Conservation (phyloP, 2,797 vertebrate genomes). For the Fundulus diaphanus region DNA sequence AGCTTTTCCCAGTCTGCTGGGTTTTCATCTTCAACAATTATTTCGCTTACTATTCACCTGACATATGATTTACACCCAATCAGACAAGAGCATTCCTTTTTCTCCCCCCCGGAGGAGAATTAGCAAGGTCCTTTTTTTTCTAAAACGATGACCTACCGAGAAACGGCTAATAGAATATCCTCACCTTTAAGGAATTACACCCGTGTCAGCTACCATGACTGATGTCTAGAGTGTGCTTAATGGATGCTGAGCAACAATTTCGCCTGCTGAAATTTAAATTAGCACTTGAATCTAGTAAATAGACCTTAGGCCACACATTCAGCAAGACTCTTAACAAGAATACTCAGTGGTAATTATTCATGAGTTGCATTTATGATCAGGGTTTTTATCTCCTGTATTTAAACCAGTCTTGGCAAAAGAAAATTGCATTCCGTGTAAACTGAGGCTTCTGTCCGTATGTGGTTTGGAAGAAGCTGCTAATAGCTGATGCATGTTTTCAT, state of each 20-base stretch:
- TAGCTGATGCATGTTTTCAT: not conserved
- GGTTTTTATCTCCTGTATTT: slow-evolving; percentile 40
- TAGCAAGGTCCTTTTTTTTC: slow-evolving; percentile 4
- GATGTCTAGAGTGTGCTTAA: slow-evolving; percentile 8
- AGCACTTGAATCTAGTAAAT: slow-evolving; percentile 29
- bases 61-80: slow-evolving; percentile 19
- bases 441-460: not conserved
- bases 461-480: not conserved
- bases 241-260: slow-evolving; percentile 22
- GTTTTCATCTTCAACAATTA: slow-evolving; percentile 13
- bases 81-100: not conserved
- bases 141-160: slow-evolving; percentile 9
- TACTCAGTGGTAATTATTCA: slow-evolving; percentile 11
- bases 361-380: slow-evolving; percentile 18
- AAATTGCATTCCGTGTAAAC: slow-evolving; percentile 32
- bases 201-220: slow-evolving; percentile 30
- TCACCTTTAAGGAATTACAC: slow-evolving; percentile 1
- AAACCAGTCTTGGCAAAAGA: slow-evolving; percentile 21
- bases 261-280: slow-evolving; percentile 30
- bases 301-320: slow-evolving; percentile 8
- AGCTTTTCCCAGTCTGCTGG: slow-evolving; percentile 9
- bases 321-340: not conserved
- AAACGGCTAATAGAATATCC: slow-evolving; percentile 14
- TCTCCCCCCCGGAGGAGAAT: slow-evolving; percentile 24
- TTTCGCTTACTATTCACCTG: not conserved